Percentiles rank a stretch among this genome's conserved stretches.
Conservation (phyloP, 2,113 vertebrate species). For the Amphiprion percula region DNA sequence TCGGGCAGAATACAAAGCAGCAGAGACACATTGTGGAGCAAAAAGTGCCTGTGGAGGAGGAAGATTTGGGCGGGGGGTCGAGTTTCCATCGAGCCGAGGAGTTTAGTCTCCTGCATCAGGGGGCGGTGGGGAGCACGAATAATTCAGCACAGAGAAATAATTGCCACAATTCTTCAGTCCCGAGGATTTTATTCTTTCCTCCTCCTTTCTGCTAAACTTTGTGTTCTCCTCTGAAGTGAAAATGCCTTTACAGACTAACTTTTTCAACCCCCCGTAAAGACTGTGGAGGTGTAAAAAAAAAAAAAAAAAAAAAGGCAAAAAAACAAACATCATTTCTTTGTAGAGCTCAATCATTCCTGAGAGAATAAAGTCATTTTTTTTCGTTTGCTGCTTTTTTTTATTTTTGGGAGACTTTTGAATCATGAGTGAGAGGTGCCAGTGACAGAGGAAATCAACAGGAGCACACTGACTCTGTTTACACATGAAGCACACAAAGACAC, state of each 20-base stretch:
- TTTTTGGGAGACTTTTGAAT: constrained; percentile 20
- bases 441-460: constrained; percentile 4
- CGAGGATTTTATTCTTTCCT: constrained; percentile 5
- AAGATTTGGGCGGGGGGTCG: not conserved
- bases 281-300: constrained; percentile 35
- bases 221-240: constrained; percentile 38
- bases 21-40: constrained; percentile 40
- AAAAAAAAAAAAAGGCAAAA: not conserved
- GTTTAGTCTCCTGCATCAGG: constrained; percentile 9
- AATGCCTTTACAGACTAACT: constrained; percentile 31
- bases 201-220: constrained; percentile 47
- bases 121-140: not conserved
- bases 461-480: not conserved
- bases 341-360: constrained; percentile 14
- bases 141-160: constrained; percentile 59
- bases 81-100: constrained; percentile 17
- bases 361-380: constrained; percentile 28
- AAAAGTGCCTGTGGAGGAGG: constrained; percentile 23
- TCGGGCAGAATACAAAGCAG: constrained; percentile 63
- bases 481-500: not conserved
- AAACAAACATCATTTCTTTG: constrained; percentile 22
- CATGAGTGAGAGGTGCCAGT: not conserved
- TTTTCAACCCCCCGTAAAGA: constrained; percentile 35
- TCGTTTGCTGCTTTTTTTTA: constrained; percentile 4
- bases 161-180: constrained; percentile 42